These are phyloP conservation scores for Atrichornis clamosus DNA, from an alignment of 2,113 vertebrate species.

Conservation along the genomic window DNA sequence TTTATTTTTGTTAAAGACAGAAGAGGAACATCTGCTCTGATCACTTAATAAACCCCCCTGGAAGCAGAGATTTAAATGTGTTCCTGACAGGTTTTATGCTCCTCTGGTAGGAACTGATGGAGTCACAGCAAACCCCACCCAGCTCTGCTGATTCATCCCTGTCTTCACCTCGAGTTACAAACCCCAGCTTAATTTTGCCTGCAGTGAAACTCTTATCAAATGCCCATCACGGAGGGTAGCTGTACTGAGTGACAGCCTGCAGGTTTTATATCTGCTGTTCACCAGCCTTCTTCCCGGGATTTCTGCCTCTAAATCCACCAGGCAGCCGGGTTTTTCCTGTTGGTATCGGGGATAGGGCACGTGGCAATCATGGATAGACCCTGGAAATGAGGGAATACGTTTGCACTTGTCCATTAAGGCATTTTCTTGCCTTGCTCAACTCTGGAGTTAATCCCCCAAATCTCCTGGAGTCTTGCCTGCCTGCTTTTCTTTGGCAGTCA, in stretches of 20 bases:
- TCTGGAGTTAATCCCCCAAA: neutral
- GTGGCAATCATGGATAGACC: too few relatives aligned
- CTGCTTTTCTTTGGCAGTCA: neutral
- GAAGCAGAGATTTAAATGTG: neutral
- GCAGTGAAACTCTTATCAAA: neutral
- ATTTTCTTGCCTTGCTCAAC: neutral
- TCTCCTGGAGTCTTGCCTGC: neutral
- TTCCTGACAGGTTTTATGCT: neutral
- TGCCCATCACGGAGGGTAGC: neutral
- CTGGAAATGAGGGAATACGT: neutral
- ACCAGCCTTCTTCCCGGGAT: neutral
- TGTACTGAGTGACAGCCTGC: neutral
- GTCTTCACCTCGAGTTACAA: neutral
- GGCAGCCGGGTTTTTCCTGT: neutral
- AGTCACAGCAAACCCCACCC: neutral
- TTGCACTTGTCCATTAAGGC: too few relatives aligned
- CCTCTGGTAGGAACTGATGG: neutral
- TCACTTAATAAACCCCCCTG: neutral
- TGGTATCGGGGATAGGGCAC: too few relatives aligned
- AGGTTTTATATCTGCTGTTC: neutral
- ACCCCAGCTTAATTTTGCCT: neutral
- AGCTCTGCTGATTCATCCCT: constrained; percentile 12
- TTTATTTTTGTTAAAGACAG: neutral
- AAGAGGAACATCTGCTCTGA: neutral
- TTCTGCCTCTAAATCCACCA: neutral